Conservation (phyloP, 1,140 invertebrate genomes). For the Drosophila albomicans region DNA sequence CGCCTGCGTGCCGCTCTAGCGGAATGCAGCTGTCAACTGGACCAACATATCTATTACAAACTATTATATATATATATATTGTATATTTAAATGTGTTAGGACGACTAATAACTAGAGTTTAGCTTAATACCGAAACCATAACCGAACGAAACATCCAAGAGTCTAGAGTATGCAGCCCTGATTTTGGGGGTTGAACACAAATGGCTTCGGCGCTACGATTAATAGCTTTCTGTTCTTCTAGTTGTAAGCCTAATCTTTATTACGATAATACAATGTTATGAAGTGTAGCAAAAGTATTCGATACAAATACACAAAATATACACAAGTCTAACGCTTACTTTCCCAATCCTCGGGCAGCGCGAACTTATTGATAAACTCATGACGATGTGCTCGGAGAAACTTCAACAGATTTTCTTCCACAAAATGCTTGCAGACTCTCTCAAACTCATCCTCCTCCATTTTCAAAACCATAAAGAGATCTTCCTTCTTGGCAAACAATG, state of each 20-base stretch:
- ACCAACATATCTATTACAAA: conserved; percentile 6
- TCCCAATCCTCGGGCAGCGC: conserved; percentile 60
- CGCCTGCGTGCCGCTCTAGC: conserved; percentile 45
- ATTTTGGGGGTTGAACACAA: background rate
- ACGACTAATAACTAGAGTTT: conserved; percentile 37
- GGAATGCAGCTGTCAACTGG: background rate
- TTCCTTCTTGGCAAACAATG: conserved; percentile 39
- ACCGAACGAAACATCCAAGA: conserved; percentile 16
- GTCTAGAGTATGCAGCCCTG: background rate
- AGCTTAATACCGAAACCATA: conserved; percentile 30
- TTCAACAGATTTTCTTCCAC: conserved; percentile 57
- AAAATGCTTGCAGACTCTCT: conserved; percentile 12
- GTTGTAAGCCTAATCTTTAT: conserved; percentile 38
- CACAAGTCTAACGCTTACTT: background rate
- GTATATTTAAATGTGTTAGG: conserved; percentile 14
- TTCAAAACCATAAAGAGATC: background rate
- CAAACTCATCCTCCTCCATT: conserved; percentile 1
- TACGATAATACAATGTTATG: conserved; percentile 43
- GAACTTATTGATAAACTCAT: conserved; percentile 60
- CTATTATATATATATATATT: conserved; percentile 25
- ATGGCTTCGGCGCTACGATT: conserved; percentile 33
- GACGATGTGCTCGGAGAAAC: conserved; percentile 55
- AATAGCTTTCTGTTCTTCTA: conserved; percentile 48
- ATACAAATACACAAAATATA: conserved; percentile 24
- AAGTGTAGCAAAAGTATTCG: conserved; percentile 26